phyloP scores from a whole-genome alignment of 2,888 invertebrate genomes.

The Xestia c-nigrum region DNA sequence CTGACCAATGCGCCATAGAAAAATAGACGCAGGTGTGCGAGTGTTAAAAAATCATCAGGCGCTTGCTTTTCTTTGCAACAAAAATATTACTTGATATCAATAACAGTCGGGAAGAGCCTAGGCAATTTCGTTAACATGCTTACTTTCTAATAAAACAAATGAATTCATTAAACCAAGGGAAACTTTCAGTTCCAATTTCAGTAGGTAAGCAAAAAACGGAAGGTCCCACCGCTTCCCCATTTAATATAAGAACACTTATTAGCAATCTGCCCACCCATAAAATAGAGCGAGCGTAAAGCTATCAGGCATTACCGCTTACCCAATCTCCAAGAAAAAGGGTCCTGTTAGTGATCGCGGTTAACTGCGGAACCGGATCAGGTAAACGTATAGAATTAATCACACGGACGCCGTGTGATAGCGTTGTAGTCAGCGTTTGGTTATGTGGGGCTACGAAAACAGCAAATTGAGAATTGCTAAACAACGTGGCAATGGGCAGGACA shows the following conservation, averaged over 20 bases:
- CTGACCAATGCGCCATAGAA: not conserved
- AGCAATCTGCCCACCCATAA: constrained; percentile 63
- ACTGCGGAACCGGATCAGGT: constrained; percentile 85
- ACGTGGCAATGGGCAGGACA: too few relatives aligned
- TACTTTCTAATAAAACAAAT: not conserved
- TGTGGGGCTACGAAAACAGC: constrained; percentile 67
- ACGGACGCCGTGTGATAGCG: constrained; percentile 82
- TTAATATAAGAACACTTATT: constrained; percentile 56
- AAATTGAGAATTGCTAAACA: too few relatives aligned
- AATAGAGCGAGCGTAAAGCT: constrained; percentile 59
- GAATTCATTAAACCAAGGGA: not conserved
- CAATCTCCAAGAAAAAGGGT: constrained; percentile 74
- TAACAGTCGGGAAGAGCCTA: not conserved
- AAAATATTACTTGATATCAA: not conserved
- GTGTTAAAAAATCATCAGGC: constrained; percentile 10
- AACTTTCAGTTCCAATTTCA: not conserved
- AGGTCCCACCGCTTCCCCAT: constrained; percentile 33
- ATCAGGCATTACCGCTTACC: constrained; percentile 66
- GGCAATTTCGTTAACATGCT: not conserved
- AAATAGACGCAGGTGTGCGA: not conserved
- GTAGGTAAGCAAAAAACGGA: constrained; percentile 12
- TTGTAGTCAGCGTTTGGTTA: constrained; percentile 82
- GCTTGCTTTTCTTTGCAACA: not conserved
- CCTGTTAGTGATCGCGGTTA: constrained; percentile 79
- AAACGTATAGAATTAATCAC: constrained; percentile 88